Conservation (phyloP, 2,797 vertebrate genomes). For the Choloepus didactylus region DNA sequence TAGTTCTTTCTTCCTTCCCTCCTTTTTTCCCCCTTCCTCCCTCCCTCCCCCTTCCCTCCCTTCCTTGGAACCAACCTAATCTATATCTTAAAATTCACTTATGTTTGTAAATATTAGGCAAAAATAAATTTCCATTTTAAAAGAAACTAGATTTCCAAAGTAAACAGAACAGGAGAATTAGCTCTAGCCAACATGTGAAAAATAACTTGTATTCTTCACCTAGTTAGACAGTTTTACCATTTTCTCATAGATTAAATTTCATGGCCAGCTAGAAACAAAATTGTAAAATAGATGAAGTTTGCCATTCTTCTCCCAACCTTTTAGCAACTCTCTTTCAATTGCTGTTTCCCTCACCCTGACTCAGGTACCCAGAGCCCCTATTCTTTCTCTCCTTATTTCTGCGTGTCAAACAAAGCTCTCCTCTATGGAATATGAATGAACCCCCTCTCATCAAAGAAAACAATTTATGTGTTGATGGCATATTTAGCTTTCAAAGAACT, state of each 20-base stretch:
- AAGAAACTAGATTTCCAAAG: background rate
- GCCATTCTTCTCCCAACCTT: background rate
- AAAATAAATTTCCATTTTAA: constrained; percentile 45
- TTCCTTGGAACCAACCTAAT: background rate
- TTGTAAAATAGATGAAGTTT: background rate
- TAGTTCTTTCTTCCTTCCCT: background rate
- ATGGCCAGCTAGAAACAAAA: background rate
- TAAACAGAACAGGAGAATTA: background rate
- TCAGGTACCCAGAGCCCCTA: background rate
- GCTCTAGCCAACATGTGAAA: background rate
- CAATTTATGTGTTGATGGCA: background rate
- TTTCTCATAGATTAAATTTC: background rate
- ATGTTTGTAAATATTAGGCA: constrained; percentile 48
- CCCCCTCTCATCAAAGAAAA: background rate
- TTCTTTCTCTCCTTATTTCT: background rate
- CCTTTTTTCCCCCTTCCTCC: background rate
- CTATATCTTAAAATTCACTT: background rate
- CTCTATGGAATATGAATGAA: background rate
- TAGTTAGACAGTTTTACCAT: background rate
- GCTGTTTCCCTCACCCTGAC: background rate
- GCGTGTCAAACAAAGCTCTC: background rate
- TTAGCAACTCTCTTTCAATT: background rate
- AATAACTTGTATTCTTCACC: background rate
- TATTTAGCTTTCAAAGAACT: background rate
- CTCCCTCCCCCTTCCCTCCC: background rate